Evolutionary conservation across 2,888 invertebrate species (phyloP).

Genomic region (Octodonta nipae): DNA sequence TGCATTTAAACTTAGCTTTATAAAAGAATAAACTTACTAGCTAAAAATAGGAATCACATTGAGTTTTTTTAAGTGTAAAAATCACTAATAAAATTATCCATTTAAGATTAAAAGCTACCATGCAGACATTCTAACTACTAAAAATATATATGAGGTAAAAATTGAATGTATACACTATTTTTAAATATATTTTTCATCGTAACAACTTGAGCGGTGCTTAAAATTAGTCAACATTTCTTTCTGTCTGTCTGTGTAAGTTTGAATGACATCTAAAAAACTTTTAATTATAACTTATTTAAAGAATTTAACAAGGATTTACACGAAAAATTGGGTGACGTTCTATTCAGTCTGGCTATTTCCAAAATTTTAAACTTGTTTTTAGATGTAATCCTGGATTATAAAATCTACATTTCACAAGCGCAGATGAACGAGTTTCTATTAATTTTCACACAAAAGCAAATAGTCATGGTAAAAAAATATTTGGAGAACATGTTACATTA

Average conservation of each 20-base stretch:
- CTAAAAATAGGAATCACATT: slow-evolving; percentile 30
- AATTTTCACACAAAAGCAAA: too few relatives aligned
- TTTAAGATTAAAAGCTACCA: slow-evolving; percentile 16
- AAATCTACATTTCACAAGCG: too few relatives aligned
- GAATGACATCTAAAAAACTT: too few relatives aligned
- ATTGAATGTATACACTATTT: slow-evolving; percentile 31
- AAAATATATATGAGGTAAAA: slow-evolving; percentile 28
- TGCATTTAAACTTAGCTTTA: slow-evolving; percentile 24
- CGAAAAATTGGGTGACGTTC: too few relatives aligned
- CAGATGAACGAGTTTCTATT: too few relatives aligned
- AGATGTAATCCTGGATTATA: too few relatives aligned
- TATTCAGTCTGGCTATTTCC: too few relatives aligned
- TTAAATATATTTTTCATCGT: slow-evolving; percentile 26
- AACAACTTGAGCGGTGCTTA: slow-evolving; percentile 37
- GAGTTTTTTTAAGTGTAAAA: slow-evolving; percentile 16
- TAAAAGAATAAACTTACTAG: slow-evolving; percentile 22
- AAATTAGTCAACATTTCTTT: slow-evolving; percentile 37
- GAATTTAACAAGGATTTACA: too few relatives aligned
- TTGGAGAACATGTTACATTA: too few relatives aligned
- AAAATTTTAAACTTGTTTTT: too few relatives aligned
- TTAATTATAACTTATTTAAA: too few relatives aligned
- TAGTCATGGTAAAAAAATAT: too few relatives aligned
- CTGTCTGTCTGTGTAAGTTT: slow-evolving; percentile 24
- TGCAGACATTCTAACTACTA: slow-evolving; percentile 27
- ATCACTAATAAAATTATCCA: slow-evolving; percentile 12